A percentile compares a stretch with the other conserved stretches of the same genome.
Evolutionary conservation across 2,113 vertebrate genomes (phyloP).

Genomic region (Caloenas nicobarica): DNA sequence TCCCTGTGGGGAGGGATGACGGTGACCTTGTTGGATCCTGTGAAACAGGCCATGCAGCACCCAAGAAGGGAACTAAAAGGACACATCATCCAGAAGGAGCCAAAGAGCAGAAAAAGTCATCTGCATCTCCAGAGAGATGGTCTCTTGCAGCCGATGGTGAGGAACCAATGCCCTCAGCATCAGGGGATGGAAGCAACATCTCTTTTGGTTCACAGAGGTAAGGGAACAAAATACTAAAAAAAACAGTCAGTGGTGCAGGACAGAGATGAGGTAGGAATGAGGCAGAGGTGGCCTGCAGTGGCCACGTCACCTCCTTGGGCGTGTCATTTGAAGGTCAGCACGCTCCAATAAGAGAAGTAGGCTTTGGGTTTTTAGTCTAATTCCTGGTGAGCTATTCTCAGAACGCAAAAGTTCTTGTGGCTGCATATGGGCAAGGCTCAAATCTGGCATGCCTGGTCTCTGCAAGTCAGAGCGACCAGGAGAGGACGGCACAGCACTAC

Average conservation of each 20-base stretch:
- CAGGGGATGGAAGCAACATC: conserved; percentile 75
- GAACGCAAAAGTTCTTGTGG: background rate
- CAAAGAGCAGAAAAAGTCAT: background rate
- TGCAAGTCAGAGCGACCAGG: background rate
- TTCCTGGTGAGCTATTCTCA: background rate
- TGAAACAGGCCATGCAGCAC: background rate
- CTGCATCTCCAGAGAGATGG: background rate
- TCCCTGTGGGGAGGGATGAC: background rate
- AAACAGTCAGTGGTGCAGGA: background rate
- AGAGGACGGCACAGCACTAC: background rate
- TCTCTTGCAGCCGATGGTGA: background rate
- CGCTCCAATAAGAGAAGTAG: background rate
- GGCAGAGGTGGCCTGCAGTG: background rate
- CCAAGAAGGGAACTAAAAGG: background rate
- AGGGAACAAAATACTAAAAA: background rate
- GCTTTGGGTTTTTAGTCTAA: background rate
- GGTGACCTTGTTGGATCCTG: background rate
- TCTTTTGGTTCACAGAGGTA: conserved; percentile 79
- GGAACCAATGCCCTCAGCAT: conserved; percentile 66
- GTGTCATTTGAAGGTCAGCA: background rate
- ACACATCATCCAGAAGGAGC: background rate
- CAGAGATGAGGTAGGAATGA: background rate
- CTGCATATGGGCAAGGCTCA: background rate
- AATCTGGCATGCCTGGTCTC: background rate
- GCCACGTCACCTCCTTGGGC: background rate